Conservation (phyloP, 2,113 vertebrate genomes). For the Anoura caudifer region DNA sequence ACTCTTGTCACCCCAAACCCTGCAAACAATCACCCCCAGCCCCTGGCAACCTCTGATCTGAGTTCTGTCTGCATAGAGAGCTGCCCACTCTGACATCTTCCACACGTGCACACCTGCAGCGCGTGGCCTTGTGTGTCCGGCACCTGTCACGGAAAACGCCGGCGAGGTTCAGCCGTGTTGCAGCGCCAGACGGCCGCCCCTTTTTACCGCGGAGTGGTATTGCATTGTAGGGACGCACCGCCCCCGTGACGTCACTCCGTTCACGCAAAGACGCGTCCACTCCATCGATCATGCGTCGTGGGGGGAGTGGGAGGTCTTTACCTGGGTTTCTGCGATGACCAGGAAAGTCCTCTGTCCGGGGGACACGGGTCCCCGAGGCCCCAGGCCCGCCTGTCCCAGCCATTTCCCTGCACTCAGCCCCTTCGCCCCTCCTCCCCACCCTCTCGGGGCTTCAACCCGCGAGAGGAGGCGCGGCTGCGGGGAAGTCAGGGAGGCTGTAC, state of each 20-base stretch:
- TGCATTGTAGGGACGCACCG: background rate
- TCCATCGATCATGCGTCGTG: background rate
- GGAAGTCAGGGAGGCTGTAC: rapidly evolving
- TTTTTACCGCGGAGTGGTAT: background rate
- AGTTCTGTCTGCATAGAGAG: too few relatives aligned
- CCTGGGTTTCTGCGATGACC: background rate
- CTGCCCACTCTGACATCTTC: background rate
- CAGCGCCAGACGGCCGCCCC: background rate
- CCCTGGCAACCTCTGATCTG: background rate
- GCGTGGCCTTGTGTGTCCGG: background rate
- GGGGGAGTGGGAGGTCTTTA: background rate
- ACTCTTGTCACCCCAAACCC: background rate
- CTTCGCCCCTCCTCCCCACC: background rate
- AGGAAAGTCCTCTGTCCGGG: background rate
- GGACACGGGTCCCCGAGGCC: background rate
- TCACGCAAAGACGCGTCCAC: background rate
- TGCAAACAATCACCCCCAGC: background rate
- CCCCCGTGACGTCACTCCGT: background rate
- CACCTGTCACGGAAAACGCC: rapidly evolving
- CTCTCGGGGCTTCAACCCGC: background rate
- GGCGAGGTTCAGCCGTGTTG: rapidly evolving
- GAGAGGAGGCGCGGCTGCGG: background rate
- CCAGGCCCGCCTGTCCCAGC: background rate
- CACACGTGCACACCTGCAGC: background rate
- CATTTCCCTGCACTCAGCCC: background rate